Evolutionary conservation across 2,888 invertebrate species (phyloP).

Genomic region (Diloba caeruleocephala): DNA sequence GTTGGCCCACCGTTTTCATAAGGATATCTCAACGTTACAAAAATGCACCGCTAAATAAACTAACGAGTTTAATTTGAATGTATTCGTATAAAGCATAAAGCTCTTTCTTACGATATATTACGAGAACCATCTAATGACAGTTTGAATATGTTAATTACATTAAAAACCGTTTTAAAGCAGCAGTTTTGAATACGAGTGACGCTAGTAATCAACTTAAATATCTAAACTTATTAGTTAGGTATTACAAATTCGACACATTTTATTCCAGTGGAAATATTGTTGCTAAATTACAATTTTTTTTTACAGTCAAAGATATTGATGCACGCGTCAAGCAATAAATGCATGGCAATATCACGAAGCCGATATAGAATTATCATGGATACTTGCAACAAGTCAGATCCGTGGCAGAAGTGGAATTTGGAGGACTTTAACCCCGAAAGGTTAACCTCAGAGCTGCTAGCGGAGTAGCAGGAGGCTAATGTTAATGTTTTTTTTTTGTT

Average conservation of each 20-base stretch:
- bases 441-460: conserved; percentile 75
- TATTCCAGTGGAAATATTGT: neutral
- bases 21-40: too few species aligned
- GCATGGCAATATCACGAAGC: conserved; percentile 94
- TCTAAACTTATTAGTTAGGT: neutral
- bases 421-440: conserved; percentile 93
- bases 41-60: too few species aligned
- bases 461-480: conserved; percentile 84
- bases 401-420: conserved; percentile 94
- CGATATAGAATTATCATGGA: conserved; percentile 96
- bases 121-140: too few species aligned
- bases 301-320: conserved; percentile 91
- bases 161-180: too few species aligned
- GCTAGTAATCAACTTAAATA: too few species aligned
- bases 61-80: too few species aligned
- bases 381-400: conserved; percentile 91
- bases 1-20: too few species aligned
- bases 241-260: neutral
- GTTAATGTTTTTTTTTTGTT: conserved; percentile 83
- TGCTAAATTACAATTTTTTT: too few species aligned
- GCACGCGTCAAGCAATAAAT: conserved; percentile 98
- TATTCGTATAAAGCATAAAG: too few species aligned
- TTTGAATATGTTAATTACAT: too few species aligned
- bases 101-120: too few species aligned
- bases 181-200: too few species aligned